Percentiles rank a stretch among this genome's conserved stretches.
phyloP scores from a whole-genome alignment of 2,888 invertebrate genomes.

The Metallyticus violacea region DNA sequence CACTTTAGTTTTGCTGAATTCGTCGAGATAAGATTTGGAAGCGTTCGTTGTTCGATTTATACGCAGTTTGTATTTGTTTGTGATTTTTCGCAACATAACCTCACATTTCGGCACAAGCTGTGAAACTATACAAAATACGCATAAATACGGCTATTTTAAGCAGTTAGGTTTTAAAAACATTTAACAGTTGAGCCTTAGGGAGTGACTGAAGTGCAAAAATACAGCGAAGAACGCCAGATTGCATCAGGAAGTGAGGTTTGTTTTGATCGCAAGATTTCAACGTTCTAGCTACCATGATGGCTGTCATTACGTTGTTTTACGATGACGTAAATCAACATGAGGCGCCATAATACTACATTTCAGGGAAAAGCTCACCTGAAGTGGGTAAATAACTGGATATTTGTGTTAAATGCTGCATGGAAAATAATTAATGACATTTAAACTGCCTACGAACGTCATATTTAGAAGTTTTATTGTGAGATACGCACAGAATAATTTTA shows the following conservation, averaged over 20 bases:
- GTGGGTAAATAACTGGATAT: background rate
- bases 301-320: constrained; percentile 27
- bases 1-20: too few species aligned
- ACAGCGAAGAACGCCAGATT: background rate
- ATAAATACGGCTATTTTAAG: background rate
- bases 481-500: background rate
- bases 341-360: constrained; percentile 3
- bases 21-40: background rate
- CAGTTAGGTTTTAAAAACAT: background rate
- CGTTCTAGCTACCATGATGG: constrained; percentile 27
- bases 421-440: background rate
- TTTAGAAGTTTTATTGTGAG: background rate
- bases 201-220: background rate
- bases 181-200: background rate
- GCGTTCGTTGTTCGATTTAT: background rate
- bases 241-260: constrained; percentile 5
- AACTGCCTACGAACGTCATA: background rate
- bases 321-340: constrained; percentile 28
- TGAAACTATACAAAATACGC: background rate
- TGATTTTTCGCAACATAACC: background rate
- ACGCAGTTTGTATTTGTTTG: background rate
- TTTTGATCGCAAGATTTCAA: constrained; percentile 11
- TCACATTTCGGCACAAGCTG: background rate
- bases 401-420: background rate
- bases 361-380: background rate